Evolutionary conservation across 2,797 vertebrate genomes (phyloP).

Genomic region (Hapalemur alaotrensis): DNA sequence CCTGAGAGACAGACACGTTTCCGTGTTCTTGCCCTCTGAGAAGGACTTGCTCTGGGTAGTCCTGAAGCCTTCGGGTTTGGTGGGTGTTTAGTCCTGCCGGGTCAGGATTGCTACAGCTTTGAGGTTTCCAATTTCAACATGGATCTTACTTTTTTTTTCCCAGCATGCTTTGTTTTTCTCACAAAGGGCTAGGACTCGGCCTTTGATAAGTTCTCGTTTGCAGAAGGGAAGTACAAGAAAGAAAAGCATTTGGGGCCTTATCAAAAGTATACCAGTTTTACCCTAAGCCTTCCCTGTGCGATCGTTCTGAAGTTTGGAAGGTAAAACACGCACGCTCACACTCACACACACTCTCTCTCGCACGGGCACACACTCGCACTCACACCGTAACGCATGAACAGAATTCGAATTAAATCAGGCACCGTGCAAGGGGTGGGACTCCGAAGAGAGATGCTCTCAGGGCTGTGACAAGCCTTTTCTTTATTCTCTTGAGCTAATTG

Average conservation of each 20-base stretch:
- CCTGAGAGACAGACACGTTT: rapidly evolving
- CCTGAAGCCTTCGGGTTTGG: not conserved
- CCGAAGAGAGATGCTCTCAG: slow-evolving; percentile 44
- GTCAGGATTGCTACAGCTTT: not conserved
- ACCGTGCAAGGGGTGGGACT: slow-evolving; percentile 44
- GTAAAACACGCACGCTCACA: slow-evolving; percentile 22
- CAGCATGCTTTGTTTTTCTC: not conserved
- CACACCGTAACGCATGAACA: slow-evolving; percentile 61
- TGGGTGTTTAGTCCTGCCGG: not conserved
- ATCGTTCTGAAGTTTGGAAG: slow-evolving; percentile 40
- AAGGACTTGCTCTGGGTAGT: not conserved
- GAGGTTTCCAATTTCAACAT: not conserved
- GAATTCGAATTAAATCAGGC: slow-evolving; percentile 74
- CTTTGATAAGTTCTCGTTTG: slow-evolving; percentile 71
- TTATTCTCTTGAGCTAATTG: slow-evolving; percentile 83
- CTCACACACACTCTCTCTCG: not conserved
- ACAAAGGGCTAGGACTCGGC: slow-evolving; percentile 10
- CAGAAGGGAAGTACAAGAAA: not conserved
- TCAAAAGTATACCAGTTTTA: slow-evolving; percentile 11
- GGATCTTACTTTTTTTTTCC: not conserved
- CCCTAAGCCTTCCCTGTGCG: not conserved
- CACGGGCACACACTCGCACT: not conserved
- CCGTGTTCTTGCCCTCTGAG: not conserved
- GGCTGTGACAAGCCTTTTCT: slow-evolving; percentile 81
- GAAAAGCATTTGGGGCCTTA: not conserved